These are phyloP conservation scores for Barypeithes pellucidus DNA, from an alignment of 2,888 invertebrate genomes.

Conservation along the genomic window DNA sequence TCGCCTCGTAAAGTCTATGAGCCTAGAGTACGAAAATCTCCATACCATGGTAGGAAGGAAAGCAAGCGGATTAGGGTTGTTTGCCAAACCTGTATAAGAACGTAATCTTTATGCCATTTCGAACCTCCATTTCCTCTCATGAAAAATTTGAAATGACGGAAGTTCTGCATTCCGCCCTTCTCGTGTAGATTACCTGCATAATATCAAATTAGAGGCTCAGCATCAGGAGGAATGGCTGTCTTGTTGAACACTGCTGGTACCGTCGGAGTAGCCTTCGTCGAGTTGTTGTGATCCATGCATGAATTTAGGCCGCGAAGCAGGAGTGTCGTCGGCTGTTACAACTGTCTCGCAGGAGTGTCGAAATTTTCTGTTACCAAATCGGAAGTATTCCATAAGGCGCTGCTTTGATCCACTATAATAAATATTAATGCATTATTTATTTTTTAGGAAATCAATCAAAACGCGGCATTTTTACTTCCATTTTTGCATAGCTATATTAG, in stretches of 20 bases:
- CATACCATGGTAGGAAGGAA: too few relatives aligned
- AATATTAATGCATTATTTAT: neutral
- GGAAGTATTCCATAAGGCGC: slow-evolving; percentile 75
- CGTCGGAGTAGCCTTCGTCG: slow-evolving; percentile 27
- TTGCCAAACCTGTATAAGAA: too few relatives aligned
- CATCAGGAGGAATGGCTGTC: slow-evolving; percentile 32
- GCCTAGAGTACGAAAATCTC: too few relatives aligned
- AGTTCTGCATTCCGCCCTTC: too few relatives aligned
- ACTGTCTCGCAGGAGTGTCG: slow-evolving; percentile 70
- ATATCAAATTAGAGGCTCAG: neutral
- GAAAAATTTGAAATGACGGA: too few relatives aligned
- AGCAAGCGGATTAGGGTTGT: too few relatives aligned
- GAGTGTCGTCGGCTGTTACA: slow-evolving; percentile 67
- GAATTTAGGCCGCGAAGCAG: slow-evolving; percentile 54
- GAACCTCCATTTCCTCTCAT: too few relatives aligned
- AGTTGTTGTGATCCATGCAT: slow-evolving; percentile 17
- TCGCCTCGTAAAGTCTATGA: too few relatives aligned
- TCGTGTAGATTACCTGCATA: neutral
- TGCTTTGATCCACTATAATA: slow-evolving; percentile 71
- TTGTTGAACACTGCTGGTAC: slow-evolving; percentile 28
- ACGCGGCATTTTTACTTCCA: too few relatives aligned
- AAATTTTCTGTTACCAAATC: slow-evolving; percentile 70
- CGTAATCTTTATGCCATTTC: too few relatives aligned
- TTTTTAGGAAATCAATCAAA: too few relatives aligned
- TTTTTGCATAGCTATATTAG: too few relatives aligned